Conservation (phyloP, 2,797 vertebrate genomes). For the Lutjanus argentimaculatus region DNA sequence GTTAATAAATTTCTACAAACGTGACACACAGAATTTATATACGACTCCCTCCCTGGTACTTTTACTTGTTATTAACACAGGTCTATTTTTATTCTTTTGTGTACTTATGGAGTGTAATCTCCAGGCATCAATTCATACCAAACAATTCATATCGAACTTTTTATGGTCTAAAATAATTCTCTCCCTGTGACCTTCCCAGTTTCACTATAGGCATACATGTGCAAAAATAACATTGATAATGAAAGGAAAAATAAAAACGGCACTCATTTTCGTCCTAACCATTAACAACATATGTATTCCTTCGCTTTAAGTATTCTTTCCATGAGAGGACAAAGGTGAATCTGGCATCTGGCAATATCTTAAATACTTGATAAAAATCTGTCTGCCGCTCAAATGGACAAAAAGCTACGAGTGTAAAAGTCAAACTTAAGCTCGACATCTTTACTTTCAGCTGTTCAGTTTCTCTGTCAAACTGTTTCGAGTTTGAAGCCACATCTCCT, state of each 20-base stretch:
- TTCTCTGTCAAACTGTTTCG: background rate
- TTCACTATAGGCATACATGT: background rate
- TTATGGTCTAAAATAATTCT: background rate
- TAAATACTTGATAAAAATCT: too few relatives aligned
- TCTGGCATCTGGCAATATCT: too few relatives aligned
- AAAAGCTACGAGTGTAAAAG: background rate
- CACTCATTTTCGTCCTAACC: too few relatives aligned
- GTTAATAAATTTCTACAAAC: background rate
- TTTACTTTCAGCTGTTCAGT: background rate
- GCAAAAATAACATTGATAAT: background rate
- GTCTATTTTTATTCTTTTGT: background rate
- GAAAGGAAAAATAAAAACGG: background rate
- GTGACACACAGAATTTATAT: background rate
- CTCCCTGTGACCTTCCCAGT: background rate
- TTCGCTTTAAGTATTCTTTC: too few relatives aligned
- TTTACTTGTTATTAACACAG: background rate
- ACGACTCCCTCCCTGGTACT: background rate
- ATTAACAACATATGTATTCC: background rate
- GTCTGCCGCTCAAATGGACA: background rate
- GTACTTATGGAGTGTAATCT: background rate
- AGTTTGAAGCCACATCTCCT: background rate
- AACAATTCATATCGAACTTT: background rate
- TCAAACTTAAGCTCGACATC: background rate
- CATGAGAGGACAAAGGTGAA: too few relatives aligned
- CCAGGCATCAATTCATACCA: background rate